A percentile compares a stretch with the other conserved stretches of the same genome.
These are phyloP conservation scores for Strix aluco DNA, from an alignment of 2,113 vertebrate species.

Conservation along the genomic window DNA sequence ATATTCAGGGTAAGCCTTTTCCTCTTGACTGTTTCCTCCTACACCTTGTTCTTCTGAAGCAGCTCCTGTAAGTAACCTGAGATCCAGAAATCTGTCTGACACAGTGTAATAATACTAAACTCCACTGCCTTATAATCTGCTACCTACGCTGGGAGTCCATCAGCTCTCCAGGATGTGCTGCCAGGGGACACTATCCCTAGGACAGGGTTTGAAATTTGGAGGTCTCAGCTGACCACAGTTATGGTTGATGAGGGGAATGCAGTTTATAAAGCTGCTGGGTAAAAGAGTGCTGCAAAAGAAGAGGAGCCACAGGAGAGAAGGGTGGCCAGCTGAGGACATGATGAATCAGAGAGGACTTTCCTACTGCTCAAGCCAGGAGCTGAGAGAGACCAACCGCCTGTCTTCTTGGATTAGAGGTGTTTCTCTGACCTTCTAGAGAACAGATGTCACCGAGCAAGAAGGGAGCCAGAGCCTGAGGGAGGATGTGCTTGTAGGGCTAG, in stretches of 20 bases:
- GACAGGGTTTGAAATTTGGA: background rate
- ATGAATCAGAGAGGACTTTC: background rate
- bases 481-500: background rate
- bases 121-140: background rate
- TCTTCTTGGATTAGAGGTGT: background rate
- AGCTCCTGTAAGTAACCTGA: background rate
- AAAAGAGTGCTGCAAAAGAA: background rate
- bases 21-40: background rate
- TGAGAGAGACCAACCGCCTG: background rate
- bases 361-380: background rate
- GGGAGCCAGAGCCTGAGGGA: background rate
- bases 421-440: background rate
- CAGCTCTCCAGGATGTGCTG: rapidly evolving
- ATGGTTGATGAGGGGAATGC: background rate
- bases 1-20: background rate
- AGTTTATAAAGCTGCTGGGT: background rate
- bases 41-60: background rate
- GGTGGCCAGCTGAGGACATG: background rate
- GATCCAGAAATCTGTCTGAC: background rate
- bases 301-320: background rate
- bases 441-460: background rate
- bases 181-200: background rate
- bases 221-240: background rate
- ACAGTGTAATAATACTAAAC: background rate
- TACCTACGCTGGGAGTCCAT: background rate